Conservation (phyloP, 64 coral and sea anemone genomes). For the Hydrozoanthus tunicans region DNA sequence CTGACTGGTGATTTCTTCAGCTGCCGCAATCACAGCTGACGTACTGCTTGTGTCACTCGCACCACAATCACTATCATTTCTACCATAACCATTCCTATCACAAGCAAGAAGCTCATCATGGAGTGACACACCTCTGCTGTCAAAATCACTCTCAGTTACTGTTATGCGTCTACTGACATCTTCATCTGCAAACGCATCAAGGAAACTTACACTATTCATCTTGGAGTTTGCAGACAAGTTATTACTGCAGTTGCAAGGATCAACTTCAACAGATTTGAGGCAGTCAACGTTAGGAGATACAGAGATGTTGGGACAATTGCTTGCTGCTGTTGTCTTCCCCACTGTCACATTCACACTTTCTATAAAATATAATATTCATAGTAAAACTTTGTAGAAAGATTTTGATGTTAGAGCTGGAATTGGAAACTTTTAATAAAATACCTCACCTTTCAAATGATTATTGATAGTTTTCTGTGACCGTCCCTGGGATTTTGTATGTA, state of each 20-base stretch:
- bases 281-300: not conserved
- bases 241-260: not conserved
- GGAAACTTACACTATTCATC: not conserved
- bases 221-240: not conserved
- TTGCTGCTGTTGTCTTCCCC: not conserved
- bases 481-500: no score
- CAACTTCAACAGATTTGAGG: not conserved
- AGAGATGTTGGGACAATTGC: not conserved
- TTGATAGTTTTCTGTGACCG: no score
- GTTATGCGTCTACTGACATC: slow-evolving; percentile 37
- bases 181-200: slow-evolving; percentile 42
- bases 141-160: slow-evolving; percentile 4
- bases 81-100: slow-evolving; percentile 24
- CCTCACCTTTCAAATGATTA: no score
- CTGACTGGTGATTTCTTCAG: slow-evolving; percentile 67
- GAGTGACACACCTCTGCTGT: slow-evolving; percentile 6
- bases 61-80: not conserved
- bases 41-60: slow-evolving; percentile 62
- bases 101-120: slow-evolving; percentile 37
- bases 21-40: slow-evolving; percentile 77
- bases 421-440: no score
- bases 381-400: not conserved
- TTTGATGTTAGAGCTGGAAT: no score
- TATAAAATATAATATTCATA: not conserved
- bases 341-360: slow-evolving; percentile 5